These are phyloP conservation scores for Chrysopa pallens DNA, from an alignment of 1,140 invertebrate genomes.

Conservation along the genomic window DNA sequence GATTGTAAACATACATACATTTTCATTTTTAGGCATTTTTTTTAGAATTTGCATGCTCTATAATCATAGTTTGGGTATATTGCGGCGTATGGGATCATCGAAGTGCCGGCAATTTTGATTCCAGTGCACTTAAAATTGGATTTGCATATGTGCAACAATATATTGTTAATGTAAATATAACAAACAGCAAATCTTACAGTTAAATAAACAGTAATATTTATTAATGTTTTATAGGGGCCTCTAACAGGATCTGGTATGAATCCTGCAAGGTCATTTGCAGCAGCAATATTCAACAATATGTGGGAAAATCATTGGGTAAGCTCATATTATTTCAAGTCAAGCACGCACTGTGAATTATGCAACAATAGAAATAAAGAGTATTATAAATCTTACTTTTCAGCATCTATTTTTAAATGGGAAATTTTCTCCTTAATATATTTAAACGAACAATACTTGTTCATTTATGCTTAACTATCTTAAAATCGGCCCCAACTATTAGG, in stretches of 20 bases:
- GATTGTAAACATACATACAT: too few relatives aligned
- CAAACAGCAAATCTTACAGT: neutral
- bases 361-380: too few relatives aligned
- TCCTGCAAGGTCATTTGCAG: constrained; percentile 58
- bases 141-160: constrained; percentile 37
- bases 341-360: too few relatives aligned
- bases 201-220: too few relatives aligned
- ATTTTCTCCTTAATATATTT: too few relatives aligned
- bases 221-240: constrained; percentile 30
- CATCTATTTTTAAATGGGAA: too few relatives aligned
- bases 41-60: constrained; percentile 38
- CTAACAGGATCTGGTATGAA: constrained; percentile 67
- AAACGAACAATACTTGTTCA: too few relatives aligned
- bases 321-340: too few relatives aligned
- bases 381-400: too few relatives aligned
- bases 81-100: constrained; percentile 43
- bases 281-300: constrained; percentile 46
- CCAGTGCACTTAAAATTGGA: constrained; percentile 38
- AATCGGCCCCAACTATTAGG: too few relatives aligned
- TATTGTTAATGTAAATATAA: constrained; percentile 30
- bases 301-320: constrained; percentile 59
- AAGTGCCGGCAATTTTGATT: constrained; percentile 33
- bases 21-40: constrained; percentile 24
- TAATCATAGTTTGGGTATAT: constrained; percentile 37
- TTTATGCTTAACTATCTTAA: too few relatives aligned